Evolutionary conservation across 2,113 vertebrate genomes (phyloP).

Genomic region (Eleginops maclovinus): DNA sequence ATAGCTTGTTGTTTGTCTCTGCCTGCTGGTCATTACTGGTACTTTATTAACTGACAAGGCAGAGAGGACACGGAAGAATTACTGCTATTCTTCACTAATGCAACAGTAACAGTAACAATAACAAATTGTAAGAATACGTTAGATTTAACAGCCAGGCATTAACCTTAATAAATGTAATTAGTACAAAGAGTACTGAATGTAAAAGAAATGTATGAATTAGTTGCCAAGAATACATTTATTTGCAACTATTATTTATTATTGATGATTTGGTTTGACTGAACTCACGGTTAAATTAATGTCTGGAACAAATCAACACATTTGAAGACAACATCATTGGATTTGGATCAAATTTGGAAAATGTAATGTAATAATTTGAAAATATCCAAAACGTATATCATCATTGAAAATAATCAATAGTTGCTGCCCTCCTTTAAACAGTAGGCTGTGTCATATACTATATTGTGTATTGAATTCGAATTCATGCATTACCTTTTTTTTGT

Average conservation of each 20-base stretch:
- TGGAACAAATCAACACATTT: too few relatives aligned
- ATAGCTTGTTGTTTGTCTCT: constrained; percentile 60
- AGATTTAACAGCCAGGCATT: neutral
- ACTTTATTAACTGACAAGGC: constrained; percentile 5
- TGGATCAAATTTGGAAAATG: too few relatives aligned
- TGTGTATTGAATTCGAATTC: neutral
- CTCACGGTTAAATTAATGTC: too few relatives aligned
- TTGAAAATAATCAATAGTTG: too few relatives aligned
- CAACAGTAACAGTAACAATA: neutral
- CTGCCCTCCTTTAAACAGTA: neutral
- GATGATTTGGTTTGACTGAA: too few relatives aligned
- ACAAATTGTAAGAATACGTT: neutral
- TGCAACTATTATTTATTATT: too few relatives aligned
- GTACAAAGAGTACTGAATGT: neutral
- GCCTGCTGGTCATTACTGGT: constrained; percentile 54
- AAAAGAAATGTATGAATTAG: too few relatives aligned
- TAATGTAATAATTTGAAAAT: too few relatives aligned
- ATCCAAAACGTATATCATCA: too few relatives aligned
- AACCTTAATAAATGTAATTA: neutral
- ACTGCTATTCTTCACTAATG: neutral
- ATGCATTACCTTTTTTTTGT: neutral
- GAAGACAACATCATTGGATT: too few relatives aligned
- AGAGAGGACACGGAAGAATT: neutral
- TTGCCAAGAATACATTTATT: too few relatives aligned
- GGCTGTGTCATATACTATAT: neutral